phyloP scores from a whole-genome alignment of 2,888 invertebrate genomes.

The Phengaris alcon region DNA sequence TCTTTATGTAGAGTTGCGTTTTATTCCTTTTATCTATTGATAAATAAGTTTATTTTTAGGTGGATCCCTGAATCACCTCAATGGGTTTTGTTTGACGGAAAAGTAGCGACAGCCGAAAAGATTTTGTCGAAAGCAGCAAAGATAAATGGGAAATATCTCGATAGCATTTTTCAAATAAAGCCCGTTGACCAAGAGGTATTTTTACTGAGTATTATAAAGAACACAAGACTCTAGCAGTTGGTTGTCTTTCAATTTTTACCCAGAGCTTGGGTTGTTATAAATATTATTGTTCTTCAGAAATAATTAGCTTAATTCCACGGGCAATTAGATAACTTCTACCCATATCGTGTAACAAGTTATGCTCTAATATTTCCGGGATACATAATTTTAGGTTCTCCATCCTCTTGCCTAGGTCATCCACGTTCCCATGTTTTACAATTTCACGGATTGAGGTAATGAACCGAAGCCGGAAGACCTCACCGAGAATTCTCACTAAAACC shows the following conservation, averaged over 20 bases:
- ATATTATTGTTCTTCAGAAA: background rate
- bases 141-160: slow-evolving; percentile 56
- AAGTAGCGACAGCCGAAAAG: slow-evolving; percentile 57
- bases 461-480: slow-evolving; percentile 18
- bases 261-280: too few relatives aligned
- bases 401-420: background rate
- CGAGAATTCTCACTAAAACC: slow-evolving; percentile 14
- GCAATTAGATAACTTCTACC: background rate
- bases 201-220: slow-evolving; percentile 19
- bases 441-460: slow-evolving; percentile 10
- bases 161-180: slow-evolving; percentile 66
- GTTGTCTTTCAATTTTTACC: too few relatives aligned
- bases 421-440: slow-evolving; percentile 19
- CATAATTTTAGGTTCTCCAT: background rate
- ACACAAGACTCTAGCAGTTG: too few relatives aligned
- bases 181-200: slow-evolving; percentile 70
- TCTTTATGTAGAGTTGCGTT: background rate
- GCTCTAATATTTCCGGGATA: slow-evolving; percentile 1
- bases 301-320: background rate
- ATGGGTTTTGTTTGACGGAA: slow-evolving; percentile 64
- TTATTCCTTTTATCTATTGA: too few relatives aligned
- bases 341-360: background rate
- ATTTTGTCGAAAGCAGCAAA: slow-evolving; percentile 56
- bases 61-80: slow-evolving; percentile 71
- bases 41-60: slow-evolving; percentile 41